Percentiles rank a stretch among this genome's conserved stretches.
These are phyloP conservation scores for Procapra przewalskii DNA, from an alignment of 2,113 vertebrate species.

Conservation along the genomic window DNA sequence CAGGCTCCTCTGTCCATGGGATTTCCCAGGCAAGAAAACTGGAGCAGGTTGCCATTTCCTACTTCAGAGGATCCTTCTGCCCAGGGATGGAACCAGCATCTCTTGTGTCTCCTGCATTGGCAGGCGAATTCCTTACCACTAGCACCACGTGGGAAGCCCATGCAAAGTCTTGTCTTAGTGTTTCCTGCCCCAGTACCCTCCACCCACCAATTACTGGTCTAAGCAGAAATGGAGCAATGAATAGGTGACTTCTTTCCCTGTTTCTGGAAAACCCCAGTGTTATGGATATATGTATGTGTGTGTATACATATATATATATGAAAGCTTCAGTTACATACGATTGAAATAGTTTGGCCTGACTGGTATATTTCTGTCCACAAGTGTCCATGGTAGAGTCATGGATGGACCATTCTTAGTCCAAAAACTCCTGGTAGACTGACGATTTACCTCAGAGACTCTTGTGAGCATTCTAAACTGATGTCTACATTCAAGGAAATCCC, in stretches of 20 bases:
- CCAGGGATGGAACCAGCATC: background rate
- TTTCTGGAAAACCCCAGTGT: background rate
- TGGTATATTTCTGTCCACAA: background rate
- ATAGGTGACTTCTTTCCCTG: background rate
- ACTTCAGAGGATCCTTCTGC: background rate
- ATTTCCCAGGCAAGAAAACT: background rate
- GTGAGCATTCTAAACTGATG: background rate
- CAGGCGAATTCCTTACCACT: background rate
- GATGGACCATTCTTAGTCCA: background rate
- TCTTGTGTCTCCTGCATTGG: background rate
- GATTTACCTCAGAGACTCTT: background rate
- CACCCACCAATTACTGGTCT: background rate
- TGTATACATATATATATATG: background rate
- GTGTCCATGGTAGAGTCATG: background rate
- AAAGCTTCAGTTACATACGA: background rate
- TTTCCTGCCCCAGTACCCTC: background rate
- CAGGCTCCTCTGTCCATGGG: background rate
- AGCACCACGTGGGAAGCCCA: background rate
- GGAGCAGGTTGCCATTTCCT: background rate
- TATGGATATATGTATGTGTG: background rate
- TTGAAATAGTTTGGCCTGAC: background rate
- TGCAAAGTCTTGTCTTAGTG: background rate
- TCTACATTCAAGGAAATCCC: background rate
- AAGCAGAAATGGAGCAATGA: background rate
- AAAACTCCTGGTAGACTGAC: background rate